Conservation (phyloP, 2,888 invertebrate species). For the Callyntrura sp. region DNA sequence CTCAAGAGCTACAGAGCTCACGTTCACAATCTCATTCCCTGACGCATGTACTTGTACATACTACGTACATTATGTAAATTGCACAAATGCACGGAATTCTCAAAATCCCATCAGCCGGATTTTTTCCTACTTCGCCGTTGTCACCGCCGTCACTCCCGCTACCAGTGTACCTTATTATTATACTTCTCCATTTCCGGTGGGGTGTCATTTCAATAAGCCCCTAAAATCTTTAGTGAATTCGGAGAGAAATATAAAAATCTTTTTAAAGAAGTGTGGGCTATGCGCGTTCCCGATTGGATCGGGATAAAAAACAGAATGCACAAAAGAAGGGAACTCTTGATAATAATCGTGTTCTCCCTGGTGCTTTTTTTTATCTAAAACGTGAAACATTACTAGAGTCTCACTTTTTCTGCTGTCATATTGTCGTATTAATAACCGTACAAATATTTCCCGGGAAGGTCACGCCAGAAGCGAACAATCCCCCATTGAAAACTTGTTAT, state of each 20-base stretch:
- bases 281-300: background rate
- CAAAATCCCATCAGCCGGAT: constrained; percentile 36
- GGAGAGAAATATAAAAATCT: background rate
- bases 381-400: background rate
- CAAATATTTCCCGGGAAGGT: background rate
- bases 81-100: constrained; percentile 42
- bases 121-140: constrained; percentile 8
- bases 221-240: background rate
- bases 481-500: background rate
- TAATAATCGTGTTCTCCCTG: background rate
- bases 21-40: background rate
- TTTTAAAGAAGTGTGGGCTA: background rate
- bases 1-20: background rate
- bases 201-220: constrained; percentile 27
- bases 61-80: constrained; percentile 46
- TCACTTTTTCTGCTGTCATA: background rate
- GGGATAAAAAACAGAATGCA: background rate
- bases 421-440: background rate
- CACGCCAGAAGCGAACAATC: background rate
- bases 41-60: background rate
- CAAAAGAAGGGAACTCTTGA: background rate
- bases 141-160: background rate
- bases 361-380: background rate
- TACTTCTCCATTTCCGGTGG: constrained; percentile 34
- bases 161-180: too few species aligned